Base-by-base conservation (phyloP, 2,888 invertebrate genomes). In the Atherix ibis region DNA sequence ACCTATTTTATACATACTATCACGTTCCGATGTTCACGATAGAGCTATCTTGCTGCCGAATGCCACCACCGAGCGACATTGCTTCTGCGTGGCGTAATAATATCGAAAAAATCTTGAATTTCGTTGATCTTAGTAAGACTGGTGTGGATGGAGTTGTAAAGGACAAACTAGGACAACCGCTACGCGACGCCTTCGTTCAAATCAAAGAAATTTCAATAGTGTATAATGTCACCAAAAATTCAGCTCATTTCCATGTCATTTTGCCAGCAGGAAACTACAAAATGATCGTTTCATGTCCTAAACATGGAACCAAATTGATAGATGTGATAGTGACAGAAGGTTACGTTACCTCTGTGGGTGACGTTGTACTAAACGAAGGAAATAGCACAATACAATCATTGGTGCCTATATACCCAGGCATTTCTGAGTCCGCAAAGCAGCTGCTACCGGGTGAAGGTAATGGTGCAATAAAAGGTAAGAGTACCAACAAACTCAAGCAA, bases 41-140 rank as follows among this genome's bases (percentile, higher is more conserved):
- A 4, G 78, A 82, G 13, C 55, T 89, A 17, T 76, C 76, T 35
- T 89, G 89, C 48, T 89, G 89, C 51, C 79, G 79, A 45, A 83
- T 82, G 69, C 88, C 89, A 0, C 49, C 56, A 1, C 65, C 71
- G n/a, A 57, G 52, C 0, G 66, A 72, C 30, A 66, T 87, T n/a
- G 75, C 73, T 0, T 65, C 65, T 41, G 68, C 80, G 6, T 85
- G 84, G 83, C 68, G 74, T 43, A 69, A 73, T 38, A 74, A 76
- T 48, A 49, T 79, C 32, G 62, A 62, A 13, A 72, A 74, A 4
- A 62, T 76, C 4, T 71, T 76, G 65, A 67, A 68, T 46, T 69
- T 78, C 31, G 52, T 76, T 2, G 65, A 67, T 27, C 54, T 71
- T 31, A 66, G 69, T n/a, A 68, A 69, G 35, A 76, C 76, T 14